Evolutionary conservation across 2,888 invertebrate genomes (phyloP).

Genomic region (Cheilosia scutellata): DNA sequence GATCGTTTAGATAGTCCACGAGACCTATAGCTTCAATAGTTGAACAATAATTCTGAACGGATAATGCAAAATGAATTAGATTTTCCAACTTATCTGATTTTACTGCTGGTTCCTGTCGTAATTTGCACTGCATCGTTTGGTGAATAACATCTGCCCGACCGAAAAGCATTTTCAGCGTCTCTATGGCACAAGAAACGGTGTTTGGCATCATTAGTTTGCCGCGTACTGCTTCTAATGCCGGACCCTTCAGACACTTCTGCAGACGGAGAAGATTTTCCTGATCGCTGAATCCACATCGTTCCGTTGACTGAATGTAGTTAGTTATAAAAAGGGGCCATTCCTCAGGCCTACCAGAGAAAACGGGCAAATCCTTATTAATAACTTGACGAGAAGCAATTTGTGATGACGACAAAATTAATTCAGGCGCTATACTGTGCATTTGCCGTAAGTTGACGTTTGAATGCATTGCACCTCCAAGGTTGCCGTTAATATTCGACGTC

Average conservation of each 20-base stretch:
- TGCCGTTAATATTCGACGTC: neutral
- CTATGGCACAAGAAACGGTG: conserved; percentile 52
- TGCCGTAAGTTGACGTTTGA: neutral
- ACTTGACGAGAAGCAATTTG: conserved; percentile 51
- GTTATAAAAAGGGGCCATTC: conserved; percentile 70
- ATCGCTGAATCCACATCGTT: conserved; percentile 64
- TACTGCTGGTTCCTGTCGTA: conserved; percentile 15
- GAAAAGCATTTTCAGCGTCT: conserved; percentile 58
- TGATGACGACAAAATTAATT: conserved; percentile 8
- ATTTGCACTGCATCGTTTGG: conserved; percentile 27
- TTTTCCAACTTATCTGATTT: conserved; percentile 40
- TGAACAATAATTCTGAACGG: conserved; percentile 53
- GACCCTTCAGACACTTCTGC: conserved; percentile 59
- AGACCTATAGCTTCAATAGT: conserved; percentile 44
- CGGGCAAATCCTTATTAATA: conserved; percentile 46
- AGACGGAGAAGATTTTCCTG: conserved; percentile 57
- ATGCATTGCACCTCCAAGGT: neutral
- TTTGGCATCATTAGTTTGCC: conserved; percentile 61
- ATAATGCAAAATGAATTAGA: conserved; percentile 42
- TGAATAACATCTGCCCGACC: conserved; percentile 56
- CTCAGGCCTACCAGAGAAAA: conserved; percentile 56
- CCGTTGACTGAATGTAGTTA: conserved; percentile 64
- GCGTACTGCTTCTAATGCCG: conserved; percentile 41
- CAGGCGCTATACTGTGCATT: neutral
- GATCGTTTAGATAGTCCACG: conserved; percentile 44